These are phyloP conservation scores for Listronotus oregonensis DNA, from an alignment of 1,140 invertebrate species.

Conservation along the genomic window DNA sequence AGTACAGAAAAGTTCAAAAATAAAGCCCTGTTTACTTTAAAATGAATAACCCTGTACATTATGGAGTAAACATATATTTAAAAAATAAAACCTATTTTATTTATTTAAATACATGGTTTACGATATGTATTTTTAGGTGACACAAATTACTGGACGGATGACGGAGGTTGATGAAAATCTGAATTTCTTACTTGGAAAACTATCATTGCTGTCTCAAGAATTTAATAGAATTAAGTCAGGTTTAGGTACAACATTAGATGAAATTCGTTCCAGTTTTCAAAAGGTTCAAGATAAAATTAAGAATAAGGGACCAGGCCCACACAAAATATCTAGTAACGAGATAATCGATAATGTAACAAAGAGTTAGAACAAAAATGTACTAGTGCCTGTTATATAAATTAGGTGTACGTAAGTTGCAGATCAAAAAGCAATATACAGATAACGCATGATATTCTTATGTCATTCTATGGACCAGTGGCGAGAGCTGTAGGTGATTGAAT, in stretches of 20 bases:
- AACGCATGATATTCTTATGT: no score
- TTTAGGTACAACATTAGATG: constrained; percentile 71
- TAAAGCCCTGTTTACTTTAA: no score
- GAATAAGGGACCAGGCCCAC: constrained; percentile 51
- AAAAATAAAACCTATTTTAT: no score
- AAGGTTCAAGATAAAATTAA: constrained; percentile 67
- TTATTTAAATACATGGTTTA: no score
- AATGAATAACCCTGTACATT: no score
- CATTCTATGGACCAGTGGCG: no score
- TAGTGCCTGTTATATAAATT: no score
- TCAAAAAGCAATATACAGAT: no score
- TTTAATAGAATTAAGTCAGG: constrained; percentile 83
- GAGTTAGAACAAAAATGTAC: not conserved
- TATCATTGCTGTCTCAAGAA: constrained; percentile 83
- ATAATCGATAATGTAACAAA: constrained; percentile 16
- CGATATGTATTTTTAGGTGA: constrained; percentile 60
- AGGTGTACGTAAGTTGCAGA: no score
- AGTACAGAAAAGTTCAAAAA: no score
- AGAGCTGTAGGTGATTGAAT: no score
- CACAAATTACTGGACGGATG: constrained; percentile 78
- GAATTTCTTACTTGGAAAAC: constrained; percentile 80
- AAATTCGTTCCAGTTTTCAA: constrained; percentile 71
- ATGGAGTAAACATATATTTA: no score
- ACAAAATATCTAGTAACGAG: constrained; percentile 47
- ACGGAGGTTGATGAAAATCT: constrained; percentile 81